Evolutionary conservation across 2,113 vertebrate species (phyloP).

Genomic region (Progne subis): DNA sequence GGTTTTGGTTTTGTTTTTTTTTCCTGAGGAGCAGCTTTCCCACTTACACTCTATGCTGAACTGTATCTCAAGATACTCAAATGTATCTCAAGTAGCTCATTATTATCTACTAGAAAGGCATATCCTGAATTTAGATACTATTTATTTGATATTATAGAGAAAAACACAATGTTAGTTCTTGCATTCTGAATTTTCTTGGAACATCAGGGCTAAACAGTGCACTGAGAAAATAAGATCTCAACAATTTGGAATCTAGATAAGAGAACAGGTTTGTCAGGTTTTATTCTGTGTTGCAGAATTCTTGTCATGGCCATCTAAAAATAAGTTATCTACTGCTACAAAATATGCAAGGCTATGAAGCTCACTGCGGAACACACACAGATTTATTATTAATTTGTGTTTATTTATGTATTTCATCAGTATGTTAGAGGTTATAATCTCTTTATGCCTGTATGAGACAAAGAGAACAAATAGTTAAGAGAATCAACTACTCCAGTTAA

Average conservation of each 20-base stretch:
- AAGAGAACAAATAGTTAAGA: not conserved
- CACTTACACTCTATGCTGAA: not conserved
- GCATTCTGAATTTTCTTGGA: not conserved
- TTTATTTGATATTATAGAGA: not conserved
- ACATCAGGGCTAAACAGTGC: not conserved
- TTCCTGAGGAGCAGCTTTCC: not conserved
- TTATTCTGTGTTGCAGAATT: not conserved
- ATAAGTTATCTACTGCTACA: not conserved
- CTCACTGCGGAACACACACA: not conserved
- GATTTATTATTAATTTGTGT: not conserved
- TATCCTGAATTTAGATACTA: not conserved
- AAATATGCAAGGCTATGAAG: not conserved
- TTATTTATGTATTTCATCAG: not conserved
- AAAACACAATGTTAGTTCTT: not conserved
- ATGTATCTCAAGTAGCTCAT: not conserved
- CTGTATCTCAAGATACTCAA: not conserved
- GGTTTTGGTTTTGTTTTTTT: not conserved
- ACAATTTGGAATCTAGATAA: not conserved
- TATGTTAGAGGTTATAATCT: not conserved
- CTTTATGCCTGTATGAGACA: not conserved
- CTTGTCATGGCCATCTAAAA: not conserved
- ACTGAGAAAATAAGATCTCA: not conserved
- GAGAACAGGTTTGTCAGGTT: not conserved
- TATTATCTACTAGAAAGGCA: not conserved
- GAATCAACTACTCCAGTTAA: not conserved